A percentile compares a stretch with the other conserved stretches of the same genome.
Evolutionary conservation across 2,113 vertebrate genomes (phyloP).

Genomic region (Ochotona curzoniae): DNA sequence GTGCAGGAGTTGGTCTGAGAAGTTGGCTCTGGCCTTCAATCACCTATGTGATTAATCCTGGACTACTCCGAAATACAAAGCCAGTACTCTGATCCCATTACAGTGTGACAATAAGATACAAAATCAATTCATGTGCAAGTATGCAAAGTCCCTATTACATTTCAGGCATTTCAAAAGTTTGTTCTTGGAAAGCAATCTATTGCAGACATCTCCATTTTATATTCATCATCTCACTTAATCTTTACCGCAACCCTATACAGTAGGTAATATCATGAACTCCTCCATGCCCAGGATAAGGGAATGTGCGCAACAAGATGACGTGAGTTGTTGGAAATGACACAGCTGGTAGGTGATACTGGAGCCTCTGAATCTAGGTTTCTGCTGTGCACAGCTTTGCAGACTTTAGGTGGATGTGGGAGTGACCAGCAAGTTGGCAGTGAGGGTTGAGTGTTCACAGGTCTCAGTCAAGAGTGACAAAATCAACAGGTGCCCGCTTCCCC

Average conservation of each 20-base stretch:
- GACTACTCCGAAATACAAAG: not conserved
- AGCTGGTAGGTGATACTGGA: not conserved
- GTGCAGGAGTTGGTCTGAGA: too few relatives aligned
- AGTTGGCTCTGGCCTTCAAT: not conserved
- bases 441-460: not conserved
- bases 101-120: not conserved
- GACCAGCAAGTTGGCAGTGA: accelerated
- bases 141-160: not conserved
- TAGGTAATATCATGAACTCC: not conserved
- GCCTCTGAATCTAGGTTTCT: slow-evolving; percentile 23
- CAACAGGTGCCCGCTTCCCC: not conserved
- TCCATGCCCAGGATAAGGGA: not conserved
- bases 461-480: not conserved
- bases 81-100: not conserved
- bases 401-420: accelerated
- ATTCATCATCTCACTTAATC: not conserved
- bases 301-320: not conserved
- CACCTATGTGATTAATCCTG: not conserved
- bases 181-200: not conserved
- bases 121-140: not conserved
- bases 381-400: not conserved
- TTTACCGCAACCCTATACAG: not conserved
- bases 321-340: not conserved
- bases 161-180: not conserved
- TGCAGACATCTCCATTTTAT: not conserved